These are phyloP conservation scores for Sebastes baramenuke DNA, from an alignment of 2,797 vertebrate species.

Conservation along the genomic window DNA sequence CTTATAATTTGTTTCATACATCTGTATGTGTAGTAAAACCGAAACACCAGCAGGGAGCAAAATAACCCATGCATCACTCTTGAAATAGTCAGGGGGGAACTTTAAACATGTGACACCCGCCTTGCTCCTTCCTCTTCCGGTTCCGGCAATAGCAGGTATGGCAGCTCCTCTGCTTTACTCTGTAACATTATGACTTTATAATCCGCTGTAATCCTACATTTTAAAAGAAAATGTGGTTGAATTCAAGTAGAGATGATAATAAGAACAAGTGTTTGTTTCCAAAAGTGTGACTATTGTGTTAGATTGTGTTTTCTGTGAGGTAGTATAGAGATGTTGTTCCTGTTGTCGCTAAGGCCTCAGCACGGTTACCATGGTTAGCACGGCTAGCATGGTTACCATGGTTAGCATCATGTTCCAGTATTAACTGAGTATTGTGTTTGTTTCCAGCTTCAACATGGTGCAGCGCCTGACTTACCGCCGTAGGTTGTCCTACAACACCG, in stretches of 20 bases:
- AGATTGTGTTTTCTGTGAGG: rapidly evolving
- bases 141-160: constrained; percentile 82
- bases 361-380: neutral
- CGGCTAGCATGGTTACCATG: neutral
- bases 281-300: neutral
- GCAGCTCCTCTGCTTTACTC: constrained; percentile 32
- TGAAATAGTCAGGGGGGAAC: neutral
- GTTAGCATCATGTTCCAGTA: neutral
- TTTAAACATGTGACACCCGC: constrained; percentile 58
- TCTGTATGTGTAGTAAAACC: neutral
- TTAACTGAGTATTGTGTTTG: neutral
- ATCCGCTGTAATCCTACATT: constrained; percentile 77
- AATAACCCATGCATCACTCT: neutral
- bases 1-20: no score
- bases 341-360: constrained; percentile 11
- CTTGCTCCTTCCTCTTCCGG: constrained; percentile 82
- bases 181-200: neutral
- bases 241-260: rapidly evolving
- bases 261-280: rapidly evolving
- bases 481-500: constrained; percentile 99
- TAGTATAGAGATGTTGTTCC: neutral
- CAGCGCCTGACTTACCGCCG: constrained; percentile 98
- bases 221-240: rapidly evolving
- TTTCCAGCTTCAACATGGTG: constrained; percentile 88
- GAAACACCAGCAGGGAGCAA: constrained; percentile 26